These are phyloP conservation scores for Holcopasites calliopsidis DNA, from an alignment of 1,140 invertebrate species.

Conservation along the genomic window DNA sequence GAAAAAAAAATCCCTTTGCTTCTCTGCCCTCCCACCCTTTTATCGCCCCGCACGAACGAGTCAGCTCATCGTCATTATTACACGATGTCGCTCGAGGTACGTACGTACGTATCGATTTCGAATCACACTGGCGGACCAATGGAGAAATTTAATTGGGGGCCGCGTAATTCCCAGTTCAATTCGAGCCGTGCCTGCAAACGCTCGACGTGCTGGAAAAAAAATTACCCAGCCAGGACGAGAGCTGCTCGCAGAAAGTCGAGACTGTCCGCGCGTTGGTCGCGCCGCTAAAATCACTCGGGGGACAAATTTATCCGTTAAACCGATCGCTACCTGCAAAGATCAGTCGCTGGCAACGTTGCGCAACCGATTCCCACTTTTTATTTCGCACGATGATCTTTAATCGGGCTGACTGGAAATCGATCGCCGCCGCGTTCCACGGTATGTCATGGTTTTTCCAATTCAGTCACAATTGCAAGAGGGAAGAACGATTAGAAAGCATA, in stretches of 20 bases:
- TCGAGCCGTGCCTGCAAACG: constrained; percentile 51
- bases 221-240: constrained; percentile 42
- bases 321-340: constrained; percentile 48
- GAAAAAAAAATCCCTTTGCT: constrained; percentile 1
- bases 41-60: constrained; percentile 25
- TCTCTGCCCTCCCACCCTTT: not conserved
- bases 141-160: constrained; percentile 68
- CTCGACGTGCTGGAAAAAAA: constrained; percentile 54
- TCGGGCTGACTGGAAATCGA: not conserved
- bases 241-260: constrained; percentile 47
- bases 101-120: constrained; percentile 62
- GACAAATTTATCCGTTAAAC: constrained; percentile 60
- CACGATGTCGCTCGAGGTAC: constrained; percentile 58
- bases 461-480: no score
- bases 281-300: constrained; percentile 55
- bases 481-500: no score
- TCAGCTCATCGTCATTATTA: constrained; percentile 62
- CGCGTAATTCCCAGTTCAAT: constrained; percentile 64
- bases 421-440: no score
- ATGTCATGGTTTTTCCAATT: no score
- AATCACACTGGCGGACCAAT: constrained; percentile 63
- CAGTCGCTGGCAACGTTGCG: not conserved
- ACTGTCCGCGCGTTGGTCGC: constrained; percentile 27
- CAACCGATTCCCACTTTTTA: not conserved
- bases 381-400: constrained; percentile 9